Conservation (phyloP, 2,888 invertebrate genomes). For the Pharmacophagus antenor region DNA sequence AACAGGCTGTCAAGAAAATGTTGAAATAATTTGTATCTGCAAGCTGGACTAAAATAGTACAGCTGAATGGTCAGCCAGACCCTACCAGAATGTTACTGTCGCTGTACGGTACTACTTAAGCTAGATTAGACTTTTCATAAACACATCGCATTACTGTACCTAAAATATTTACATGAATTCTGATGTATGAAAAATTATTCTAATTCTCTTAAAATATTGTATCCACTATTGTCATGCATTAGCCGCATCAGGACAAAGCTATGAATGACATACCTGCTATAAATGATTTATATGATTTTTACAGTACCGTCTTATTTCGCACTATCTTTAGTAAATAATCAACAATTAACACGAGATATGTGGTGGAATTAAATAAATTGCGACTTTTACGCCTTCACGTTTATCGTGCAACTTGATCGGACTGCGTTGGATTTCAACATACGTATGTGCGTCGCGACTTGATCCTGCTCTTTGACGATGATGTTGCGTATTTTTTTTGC, state of each 20-base stretch:
- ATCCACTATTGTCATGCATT: not conserved
- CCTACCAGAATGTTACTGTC: too few species aligned
- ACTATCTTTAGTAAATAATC: conserved; percentile 55
- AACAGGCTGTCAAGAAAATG: too few species aligned
- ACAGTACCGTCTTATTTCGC: conserved; percentile 44
- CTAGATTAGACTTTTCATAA: too few species aligned
- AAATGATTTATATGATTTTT: conserved; percentile 15
- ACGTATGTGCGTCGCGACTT: conserved; percentile 38
- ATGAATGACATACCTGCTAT: conserved; percentile 6
- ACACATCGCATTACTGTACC: not conserved
- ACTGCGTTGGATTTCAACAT: conserved; percentile 53
- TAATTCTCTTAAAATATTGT: conserved; percentile 1
- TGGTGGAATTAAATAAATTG: conserved; percentile 66
- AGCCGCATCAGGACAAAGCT: not conserved
- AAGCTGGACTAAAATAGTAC: too few species aligned
- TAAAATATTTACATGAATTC: not conserved
- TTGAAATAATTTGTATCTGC: too few species aligned
- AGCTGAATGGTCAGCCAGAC: too few species aligned
- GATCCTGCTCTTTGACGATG: conserved; percentile 29
- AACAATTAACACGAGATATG: conserved; percentile 58
- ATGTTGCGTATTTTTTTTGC: conserved; percentile 22
- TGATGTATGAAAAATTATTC: conserved; percentile 35
- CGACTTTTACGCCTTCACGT: conserved; percentile 59
- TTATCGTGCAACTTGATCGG: conserved; percentile 59
- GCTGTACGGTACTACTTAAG: too few species aligned